Base-by-base conservation (phyloP, 2,797 vertebrate species). In the Rhinoraja longicauda region DNA sequence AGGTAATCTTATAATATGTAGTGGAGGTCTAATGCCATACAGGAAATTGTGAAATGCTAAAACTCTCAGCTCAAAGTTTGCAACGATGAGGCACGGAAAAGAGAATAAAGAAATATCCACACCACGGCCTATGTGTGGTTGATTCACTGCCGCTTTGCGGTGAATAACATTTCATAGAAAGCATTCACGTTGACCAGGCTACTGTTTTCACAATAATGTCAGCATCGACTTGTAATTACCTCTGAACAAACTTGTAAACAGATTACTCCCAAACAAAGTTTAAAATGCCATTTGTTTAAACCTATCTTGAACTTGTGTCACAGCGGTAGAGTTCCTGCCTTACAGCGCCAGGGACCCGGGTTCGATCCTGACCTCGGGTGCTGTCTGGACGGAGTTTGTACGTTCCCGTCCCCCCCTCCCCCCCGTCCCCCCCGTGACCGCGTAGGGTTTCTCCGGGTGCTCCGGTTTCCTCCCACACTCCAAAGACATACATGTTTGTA, bases 11-110 rank as follows among this genome's bases (percentile, higher is more conserved):
- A 73, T 92, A 73, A 73, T 29, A 53, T 45, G 64, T 29, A 90
- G 59, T 45, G 36, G 39, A 90, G 62, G 62, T 90, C 67, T 92
- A 26, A 92, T 73, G 45, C 67, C 12, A 45, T 7, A 92, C 67
- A 73, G 70, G 70, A 73, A 73, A 92, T 92, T 92, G 90, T 39
- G 13, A 92, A 73, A 53, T n/a, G 36, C 90, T 72, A 29, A 90
- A 73, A 26, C 12, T 53, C 24, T 84, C 81, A 84, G 26, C 67
- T 53, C 36, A 73, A 92, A 45, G 64, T 72, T 36, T 72, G 39
- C n/a, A 90, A 19, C 24, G 64, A 39, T 39, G n/a, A 72, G 39
- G 24, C 32, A 45, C 9, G 32, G 64, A 90, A 36, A 67, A 72
- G 59, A 26, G 29, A 45, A 70, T 36, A 72, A 70, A 12, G 39